Evolutionary conservation across 2,113 vertebrate species (phyloP).

Genomic region (Eretmochelys imbricata): DNA sequence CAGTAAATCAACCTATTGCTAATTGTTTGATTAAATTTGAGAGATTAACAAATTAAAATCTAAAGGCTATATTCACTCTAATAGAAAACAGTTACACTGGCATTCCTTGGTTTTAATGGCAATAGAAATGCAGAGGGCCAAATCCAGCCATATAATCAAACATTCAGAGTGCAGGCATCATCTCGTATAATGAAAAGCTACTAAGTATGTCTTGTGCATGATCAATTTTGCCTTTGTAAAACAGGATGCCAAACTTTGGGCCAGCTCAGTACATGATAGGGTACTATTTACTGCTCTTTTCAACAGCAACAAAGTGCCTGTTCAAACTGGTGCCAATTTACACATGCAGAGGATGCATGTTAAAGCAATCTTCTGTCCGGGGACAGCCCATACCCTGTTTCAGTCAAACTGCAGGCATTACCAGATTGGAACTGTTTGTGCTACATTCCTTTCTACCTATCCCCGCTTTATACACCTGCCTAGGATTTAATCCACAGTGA

Average conservation of each 20-base stretch:
- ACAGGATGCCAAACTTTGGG: neutral
- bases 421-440: neutral
- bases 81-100: accelerated
- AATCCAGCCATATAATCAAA: accelerated
- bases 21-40: neutral
- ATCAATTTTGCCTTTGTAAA: neutral
- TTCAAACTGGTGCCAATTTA: neutral
- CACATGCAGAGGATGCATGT: neutral
- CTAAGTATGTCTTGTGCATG: neutral
- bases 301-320: neutral
- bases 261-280: neutral
- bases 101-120: accelerated
- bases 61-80: accelerated
- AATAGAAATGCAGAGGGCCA: neutral
- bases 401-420: too few species aligned
- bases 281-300: neutral
- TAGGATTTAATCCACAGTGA: too few species aligned
- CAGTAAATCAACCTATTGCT: slow-evolving; percentile 24
- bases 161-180: accelerated
- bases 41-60: neutral
- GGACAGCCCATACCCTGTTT: too few species aligned
- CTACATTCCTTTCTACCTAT: neutral
- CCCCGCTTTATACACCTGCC: neutral
- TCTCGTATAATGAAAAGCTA: neutral
- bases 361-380: neutral